A percentile compares a stretch with the other conserved stretches of the same genome.
phyloP scores from a whole-genome alignment of 92 coral and sea anemone species.

The Umimayanthus kanabou region DNA sequence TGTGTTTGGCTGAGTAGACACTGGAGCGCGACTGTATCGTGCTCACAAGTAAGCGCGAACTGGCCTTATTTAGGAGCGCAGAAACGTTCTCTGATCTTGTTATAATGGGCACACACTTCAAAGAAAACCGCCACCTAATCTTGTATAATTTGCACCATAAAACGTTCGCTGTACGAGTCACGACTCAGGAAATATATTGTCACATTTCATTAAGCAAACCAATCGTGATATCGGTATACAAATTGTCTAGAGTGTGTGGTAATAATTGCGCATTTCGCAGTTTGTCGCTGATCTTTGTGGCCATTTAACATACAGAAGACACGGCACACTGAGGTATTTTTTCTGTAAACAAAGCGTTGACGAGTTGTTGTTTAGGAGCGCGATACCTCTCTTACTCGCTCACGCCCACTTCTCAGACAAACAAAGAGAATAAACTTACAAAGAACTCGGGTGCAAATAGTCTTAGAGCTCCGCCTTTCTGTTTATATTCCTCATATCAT shows the following conservation, averaged over 20 bases:
- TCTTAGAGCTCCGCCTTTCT: slow-evolving; percentile 91
- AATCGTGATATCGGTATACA: slow-evolving; percentile 63
- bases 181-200: slow-evolving; percentile 93
- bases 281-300: slow-evolving; percentile 38
- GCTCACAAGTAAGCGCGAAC: background rate
- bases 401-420: slow-evolving; percentile 76
- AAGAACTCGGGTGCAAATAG: slow-evolving; percentile 85
- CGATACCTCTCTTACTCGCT: slow-evolving; percentile 43
- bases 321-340: slow-evolving; percentile 3
- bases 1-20: slow-evolving; percentile 32
- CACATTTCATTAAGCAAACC: slow-evolving; percentile 81
- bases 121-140: slow-evolving; percentile 87
- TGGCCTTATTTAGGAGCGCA: slow-evolving; percentile 57
- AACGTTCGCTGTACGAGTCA: slow-evolving; percentile 72
- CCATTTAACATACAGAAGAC: slow-evolving; percentile 32
- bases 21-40: slow-evolving; percentile 7
- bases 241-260: slow-evolving; percentile 55
- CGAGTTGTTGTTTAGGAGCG: slow-evolving; percentile 29
- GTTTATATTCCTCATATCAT: slow-evolving; percentile 89
- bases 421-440: slow-evolving; percentile 74
- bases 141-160: slow-evolving; percentile 86
- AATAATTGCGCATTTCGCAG: slow-evolving; percentile 36
- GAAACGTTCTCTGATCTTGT: slow-evolving; percentile 64
- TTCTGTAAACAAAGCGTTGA: slow-evolving; percentile 40
- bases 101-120: slow-evolving; percentile 75